Percentiles rank a stretch among this genome's conserved stretches.
phyloP scores from a whole-genome alignment of 2,888 invertebrate species.

The Rhabditoides inermis region DNA sequence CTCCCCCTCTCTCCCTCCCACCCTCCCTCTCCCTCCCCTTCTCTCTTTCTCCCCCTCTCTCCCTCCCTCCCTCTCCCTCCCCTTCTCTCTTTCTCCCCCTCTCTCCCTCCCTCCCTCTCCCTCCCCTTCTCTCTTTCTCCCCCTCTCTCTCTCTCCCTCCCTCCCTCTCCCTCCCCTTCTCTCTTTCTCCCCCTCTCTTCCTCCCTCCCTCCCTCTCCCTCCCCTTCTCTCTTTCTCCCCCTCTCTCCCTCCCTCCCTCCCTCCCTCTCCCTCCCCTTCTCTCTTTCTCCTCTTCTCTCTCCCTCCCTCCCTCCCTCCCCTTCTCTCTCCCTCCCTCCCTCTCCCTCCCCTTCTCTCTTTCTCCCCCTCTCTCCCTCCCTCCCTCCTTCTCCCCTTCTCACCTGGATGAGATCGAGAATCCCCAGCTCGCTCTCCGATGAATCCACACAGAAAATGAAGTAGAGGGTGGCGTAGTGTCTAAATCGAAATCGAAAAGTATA shows the following conservation, averaged over 20 bases:
- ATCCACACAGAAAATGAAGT: conserved; percentile 98
- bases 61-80: not conserved
- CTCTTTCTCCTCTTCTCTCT: not conserved
- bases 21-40: not conserved
- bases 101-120: not conserved
- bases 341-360: no score
- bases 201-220: not conserved
- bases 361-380: no score
- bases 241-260: not conserved
- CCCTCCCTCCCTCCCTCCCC: not conserved
- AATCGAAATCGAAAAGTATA: no score
- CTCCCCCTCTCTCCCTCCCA: not conserved
- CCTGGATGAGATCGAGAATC: conserved; percentile 86
- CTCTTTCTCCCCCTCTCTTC: not conserved
- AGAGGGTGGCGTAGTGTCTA: conserved; percentile 92
- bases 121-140: not conserved
- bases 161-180: not conserved
- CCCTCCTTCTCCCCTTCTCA: no score
- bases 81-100: not conserved
- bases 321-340: no score
- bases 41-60: not conserved
- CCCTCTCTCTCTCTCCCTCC: not conserved
- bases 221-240: not conserved
- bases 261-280: not conserved
- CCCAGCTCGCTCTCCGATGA: conserved; percentile 97